Conservation (phyloP, 2,113 vertebrate genomes). For the Hystrix brachyura region DNA sequence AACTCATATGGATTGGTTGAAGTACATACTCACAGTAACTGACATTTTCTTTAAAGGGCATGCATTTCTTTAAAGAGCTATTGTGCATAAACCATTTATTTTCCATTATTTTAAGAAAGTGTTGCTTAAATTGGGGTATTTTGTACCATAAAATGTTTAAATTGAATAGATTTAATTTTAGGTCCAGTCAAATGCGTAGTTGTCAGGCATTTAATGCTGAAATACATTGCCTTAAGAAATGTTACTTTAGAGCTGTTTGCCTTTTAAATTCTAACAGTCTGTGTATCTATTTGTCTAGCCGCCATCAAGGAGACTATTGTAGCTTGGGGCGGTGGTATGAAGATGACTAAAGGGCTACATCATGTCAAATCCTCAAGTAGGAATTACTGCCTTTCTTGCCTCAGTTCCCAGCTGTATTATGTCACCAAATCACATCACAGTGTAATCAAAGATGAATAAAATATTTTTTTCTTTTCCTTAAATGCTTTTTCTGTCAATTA, state of each 20-base stretch:
- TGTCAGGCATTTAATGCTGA: conserved; percentile 80
- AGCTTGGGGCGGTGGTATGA: conserved; percentile 86
- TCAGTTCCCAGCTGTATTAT: conserved; percentile 93
- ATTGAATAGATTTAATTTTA: conserved; percentile 84
- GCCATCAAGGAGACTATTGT: conserved; percentile 88
- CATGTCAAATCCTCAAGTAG: conserved; percentile 90
- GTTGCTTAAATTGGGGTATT: conserved; percentile 60
- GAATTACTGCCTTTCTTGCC: conserved; percentile 90
- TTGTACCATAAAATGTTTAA: conserved; percentile 71
- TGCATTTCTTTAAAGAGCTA: conserved; percentile 57
- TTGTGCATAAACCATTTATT: conserved; percentile 67
- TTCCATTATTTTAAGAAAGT: conserved; percentile 76
- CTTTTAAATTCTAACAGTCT: conserved; percentile 88
- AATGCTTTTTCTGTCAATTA: conserved; percentile 95
- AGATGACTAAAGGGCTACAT: conserved; percentile 88
- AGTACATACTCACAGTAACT: not conserved
- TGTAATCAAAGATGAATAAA: conserved; percentile 94
- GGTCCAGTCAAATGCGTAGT: conserved; percentile 77
- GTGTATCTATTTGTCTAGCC: conserved; percentile 89
- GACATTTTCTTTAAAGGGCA: not conserved
- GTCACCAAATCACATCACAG: conserved; percentile 94
- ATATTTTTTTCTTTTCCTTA: conserved; percentile 92
- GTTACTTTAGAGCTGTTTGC: conserved; percentile 87
- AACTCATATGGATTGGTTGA: conserved; percentile 33
- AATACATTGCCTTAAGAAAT: conserved; percentile 84